Evolutionary conservation across 2,113 vertebrate genomes (phyloP), one percentile per base, ranked within the genome.

Genomic region (Ciconia stormi): DNA sequence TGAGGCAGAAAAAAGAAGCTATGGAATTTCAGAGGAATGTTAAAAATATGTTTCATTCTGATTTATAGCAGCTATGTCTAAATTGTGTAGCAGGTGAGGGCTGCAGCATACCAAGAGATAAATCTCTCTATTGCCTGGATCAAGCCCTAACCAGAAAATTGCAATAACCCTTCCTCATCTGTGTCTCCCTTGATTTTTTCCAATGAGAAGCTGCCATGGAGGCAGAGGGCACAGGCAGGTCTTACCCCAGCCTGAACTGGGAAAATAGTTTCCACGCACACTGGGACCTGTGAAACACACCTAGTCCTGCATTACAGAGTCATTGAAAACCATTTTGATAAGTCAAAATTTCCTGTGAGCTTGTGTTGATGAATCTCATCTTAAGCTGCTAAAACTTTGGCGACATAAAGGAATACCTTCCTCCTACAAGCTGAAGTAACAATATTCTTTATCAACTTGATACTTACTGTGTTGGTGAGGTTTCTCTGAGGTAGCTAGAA

Each of bases 381-480:
- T 58, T 46, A 74, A 71, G 9, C 20, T 59, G 38, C 22, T 59
- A 50, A 71, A 82, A 12, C 8, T 82, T 46, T 52, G 55, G 13
- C 27, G 62, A 67, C 20, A 14, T 30, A 25, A 87, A n/a, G 23
- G 42, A 67, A 49, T 27, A 29, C 3, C 5, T 80, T 81, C 18
- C 9, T 74, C 61, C 34, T 55, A 46, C 72, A 70, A 87, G 7
- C 15, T 58, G 55, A 87, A 90, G 30, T 36, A 89, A 42, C 8
- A 78, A 16, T 14, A 22, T 22, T 81, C 30, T 63, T 6, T 32
- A 70, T 40, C 0, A 6, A 6, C 16, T 53, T 53, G 63, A 38
- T 98, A 97, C 96, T 97, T 97, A 97, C 97, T 98, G 82, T 92
- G 87, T 44, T 84, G 55, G 13, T 95, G 90, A 47, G 23, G 29